These are phyloP conservation scores for Octodon degus DNA, from an alignment of 2,113 vertebrate genomes.

Conservation along the genomic window DNA sequence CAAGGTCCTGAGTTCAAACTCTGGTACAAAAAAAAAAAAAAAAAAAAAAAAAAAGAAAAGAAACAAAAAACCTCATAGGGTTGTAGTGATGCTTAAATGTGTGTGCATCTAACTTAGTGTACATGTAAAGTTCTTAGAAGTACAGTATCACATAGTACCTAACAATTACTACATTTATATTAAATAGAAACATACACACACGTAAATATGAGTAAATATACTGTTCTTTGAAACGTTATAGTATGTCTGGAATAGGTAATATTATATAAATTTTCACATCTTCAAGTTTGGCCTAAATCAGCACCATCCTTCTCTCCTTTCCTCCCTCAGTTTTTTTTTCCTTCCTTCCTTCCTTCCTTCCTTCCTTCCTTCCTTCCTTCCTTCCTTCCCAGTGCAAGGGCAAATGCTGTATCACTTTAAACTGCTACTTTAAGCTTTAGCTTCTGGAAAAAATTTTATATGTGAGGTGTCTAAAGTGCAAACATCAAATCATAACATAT, in stretches of 20 bases:
- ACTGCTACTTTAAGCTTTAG: neutral
- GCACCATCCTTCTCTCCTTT: neutral
- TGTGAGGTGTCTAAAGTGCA: neutral
- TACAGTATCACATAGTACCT: neutral
- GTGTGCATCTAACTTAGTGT: neutral
- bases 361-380: neutral
- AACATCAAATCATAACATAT: neutral
- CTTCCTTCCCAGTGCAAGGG: neutral
- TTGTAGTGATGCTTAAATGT: neutral
- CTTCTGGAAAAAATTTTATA: neutral
- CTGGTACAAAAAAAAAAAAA: no score
- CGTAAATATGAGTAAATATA: neutral
- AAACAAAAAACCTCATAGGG: neutral
- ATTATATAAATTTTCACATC: neutral
- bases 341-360: neutral
- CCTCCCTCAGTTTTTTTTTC: neutral
- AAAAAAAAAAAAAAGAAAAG: no score
- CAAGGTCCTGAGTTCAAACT: no score
- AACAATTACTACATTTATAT: neutral
- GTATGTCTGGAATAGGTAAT: neutral
- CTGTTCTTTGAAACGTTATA: neutral
- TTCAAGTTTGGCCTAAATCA: slow-evolving; percentile 3
- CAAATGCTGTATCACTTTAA: neutral
- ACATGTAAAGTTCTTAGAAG: neutral
- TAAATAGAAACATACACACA: neutral